Conservation (phyloP, 2,888 invertebrate species). For the Tipula vernalis region DNA sequence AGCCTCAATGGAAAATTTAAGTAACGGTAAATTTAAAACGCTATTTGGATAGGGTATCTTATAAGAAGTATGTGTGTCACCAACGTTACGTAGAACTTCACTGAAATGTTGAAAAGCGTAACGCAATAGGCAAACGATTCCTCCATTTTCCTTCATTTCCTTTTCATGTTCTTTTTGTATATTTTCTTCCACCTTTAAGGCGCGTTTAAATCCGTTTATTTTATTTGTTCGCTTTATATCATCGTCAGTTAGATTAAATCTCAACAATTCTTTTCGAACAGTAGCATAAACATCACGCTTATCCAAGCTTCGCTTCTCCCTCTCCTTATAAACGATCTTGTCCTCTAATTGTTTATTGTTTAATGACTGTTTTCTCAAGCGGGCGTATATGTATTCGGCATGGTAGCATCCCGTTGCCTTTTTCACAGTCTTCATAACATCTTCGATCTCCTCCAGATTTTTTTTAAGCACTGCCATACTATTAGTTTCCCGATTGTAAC, state of each 20-base stretch:
- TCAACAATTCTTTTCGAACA: slow-evolving; percentile 24
- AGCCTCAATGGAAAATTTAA: slow-evolving; percentile 28
- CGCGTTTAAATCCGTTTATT: slow-evolving; percentile 23
- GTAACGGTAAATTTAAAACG: slow-evolving; percentile 28
- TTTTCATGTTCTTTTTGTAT: slow-evolving; percentile 19
- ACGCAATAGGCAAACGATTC: slow-evolving; percentile 25
- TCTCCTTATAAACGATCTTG: slow-evolving; percentile 20
- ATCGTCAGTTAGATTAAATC: slow-evolving; percentile 28
- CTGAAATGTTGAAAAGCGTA: slow-evolving; percentile 16
- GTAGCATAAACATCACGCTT: slow-evolving; percentile 25
- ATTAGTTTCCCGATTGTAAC: slow-evolving; percentile 31
- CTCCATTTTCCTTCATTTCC: slow-evolving; percentile 25
- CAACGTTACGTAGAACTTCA: slow-evolving; percentile 28
- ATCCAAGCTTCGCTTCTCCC: slow-evolving; percentile 18
- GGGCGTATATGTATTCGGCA: slow-evolving; percentile 16
- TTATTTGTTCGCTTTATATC: slow-evolving; percentile 27
- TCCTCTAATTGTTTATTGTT: slow-evolving; percentile 28
- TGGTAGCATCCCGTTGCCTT: slow-evolving; percentile 29
- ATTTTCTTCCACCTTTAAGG: slow-evolving; percentile 18
- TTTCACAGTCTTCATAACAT: slow-evolving; percentile 29
- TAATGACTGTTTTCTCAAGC: slow-evolving; percentile 29
- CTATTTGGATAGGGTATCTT: slow-evolving; percentile 26
- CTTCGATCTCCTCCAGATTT: slow-evolving; percentile 27
- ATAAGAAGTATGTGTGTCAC: slow-evolving; percentile 20
- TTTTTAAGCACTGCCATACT: slow-evolving; percentile 29